Base-by-base conservation (phyloP, 2,113 vertebrate species). In the Phalacrocorax brasilianus region DNA sequence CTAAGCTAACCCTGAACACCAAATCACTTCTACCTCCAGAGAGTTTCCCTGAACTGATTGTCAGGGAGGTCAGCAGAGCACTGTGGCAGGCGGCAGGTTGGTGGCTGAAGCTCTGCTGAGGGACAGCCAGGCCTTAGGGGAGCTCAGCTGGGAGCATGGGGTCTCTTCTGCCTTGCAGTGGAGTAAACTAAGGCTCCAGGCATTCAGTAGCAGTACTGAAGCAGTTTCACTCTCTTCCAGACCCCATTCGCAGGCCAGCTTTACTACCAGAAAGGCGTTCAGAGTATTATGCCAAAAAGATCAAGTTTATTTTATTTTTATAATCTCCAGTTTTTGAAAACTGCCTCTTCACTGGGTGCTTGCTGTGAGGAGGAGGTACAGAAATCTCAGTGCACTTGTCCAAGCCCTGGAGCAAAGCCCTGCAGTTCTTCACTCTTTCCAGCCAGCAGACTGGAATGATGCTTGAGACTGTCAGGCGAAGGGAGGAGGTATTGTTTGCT, bases 291-390 rank as follows among this genome's bases (percentile, higher is more conserved):
- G 94, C 82, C 90, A 83, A 61, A 88, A 96, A 85, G 49, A 93
- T 40, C 49, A 28, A 79, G 59, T 76, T 88, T 45, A 28, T 59
- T 91, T 95, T 96, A 88, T 94, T 95, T 96, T 90, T 66, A 95
- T 83, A 53, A 61, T 70, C 75, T 88, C 61, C 40, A 42, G 10
- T 11, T 89, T 89, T 94, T 58, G 35, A 35, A 47, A 94, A 50
- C 67, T 65, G 74, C 78, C 27, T 91, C 35, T 35, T 59, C 14
- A 4, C 58, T 91, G 78, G 63, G 75, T 76, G 30, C 72, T 88
- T 0, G 0, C 42, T 68, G 28, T 6, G 55, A 85, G 66, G 74
- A 72, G 55, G 52, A 87, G 74, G 63, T 8, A 59, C 8, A 19
- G 66, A 55, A 70, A 45, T 55, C 79, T 74, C 5, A 0, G 6